Percentiles rank a stretch among this genome's conserved stretches.
Evolutionary conservation across 2,797 vertebrate genomes (phyloP).

Genomic region (Orestias chungarensis): DNA sequence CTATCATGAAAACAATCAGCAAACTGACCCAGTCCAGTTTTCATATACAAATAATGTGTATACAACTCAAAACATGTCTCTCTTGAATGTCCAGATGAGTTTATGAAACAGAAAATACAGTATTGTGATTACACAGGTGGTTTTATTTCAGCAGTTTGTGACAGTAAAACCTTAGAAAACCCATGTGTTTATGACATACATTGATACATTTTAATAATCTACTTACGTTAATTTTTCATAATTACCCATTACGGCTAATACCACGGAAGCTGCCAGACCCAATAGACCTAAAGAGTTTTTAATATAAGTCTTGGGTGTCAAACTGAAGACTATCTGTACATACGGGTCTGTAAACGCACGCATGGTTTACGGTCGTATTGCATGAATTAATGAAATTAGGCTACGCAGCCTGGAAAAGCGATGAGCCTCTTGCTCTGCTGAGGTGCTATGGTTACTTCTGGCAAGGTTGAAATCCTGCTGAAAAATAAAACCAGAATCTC

Average conservation of each 20-base stretch:
- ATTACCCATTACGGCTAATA: background rate
- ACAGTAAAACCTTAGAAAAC: background rate
- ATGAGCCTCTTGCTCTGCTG: background rate
- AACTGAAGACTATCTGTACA: background rate
- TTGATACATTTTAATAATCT: background rate
- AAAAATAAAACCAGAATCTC: background rate
- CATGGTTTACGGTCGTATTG: background rate
- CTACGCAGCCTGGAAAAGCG: background rate
- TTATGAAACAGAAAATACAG: background rate
- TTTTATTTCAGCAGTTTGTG: background rate
- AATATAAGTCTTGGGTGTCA: background rate
- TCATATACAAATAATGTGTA: background rate
- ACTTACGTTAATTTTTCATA: background rate
- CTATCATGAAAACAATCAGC: background rate
- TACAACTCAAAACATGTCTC: background rate
- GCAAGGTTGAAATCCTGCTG: background rate
- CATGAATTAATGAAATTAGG: background rate
- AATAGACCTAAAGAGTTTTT: background rate
- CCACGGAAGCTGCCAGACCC: too few relatives aligned
- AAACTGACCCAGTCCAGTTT: background rate
- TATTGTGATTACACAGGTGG: background rate
- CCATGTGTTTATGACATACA: background rate
- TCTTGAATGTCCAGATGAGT: background rate
- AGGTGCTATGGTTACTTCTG: background rate
- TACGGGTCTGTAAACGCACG: too few relatives aligned